A percentile compares a stretch with the other conserved stretches of the same genome.
phyloP scores from a whole-genome alignment of 2,113 vertebrate species.

The Chroicocephalus ridibundus region DNA sequence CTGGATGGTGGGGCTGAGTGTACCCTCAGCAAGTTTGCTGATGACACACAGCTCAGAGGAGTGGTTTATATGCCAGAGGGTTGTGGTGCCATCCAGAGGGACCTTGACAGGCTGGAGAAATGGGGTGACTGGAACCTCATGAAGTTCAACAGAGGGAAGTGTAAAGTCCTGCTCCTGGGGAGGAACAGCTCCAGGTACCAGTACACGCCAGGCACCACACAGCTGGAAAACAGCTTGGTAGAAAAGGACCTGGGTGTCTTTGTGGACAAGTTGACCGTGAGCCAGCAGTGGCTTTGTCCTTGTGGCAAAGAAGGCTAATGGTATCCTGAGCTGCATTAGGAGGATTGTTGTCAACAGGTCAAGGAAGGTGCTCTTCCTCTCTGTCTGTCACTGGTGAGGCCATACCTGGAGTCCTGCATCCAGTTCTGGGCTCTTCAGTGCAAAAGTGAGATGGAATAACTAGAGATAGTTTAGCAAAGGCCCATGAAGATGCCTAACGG shows the following conservation, averaged over 20 bases:
- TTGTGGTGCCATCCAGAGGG: neutral
- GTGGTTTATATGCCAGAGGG: neutral
- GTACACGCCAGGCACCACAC: neutral
- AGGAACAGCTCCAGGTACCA: neutral
- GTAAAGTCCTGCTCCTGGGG: neutral
- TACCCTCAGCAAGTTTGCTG: neutral
- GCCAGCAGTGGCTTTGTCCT: neutral
- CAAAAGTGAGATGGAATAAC: neutral
- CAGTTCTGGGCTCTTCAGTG: neutral
- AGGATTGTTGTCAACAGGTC: neutral
- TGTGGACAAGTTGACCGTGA: neutral
- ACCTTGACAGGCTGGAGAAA: neutral
- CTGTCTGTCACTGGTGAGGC: neutral
- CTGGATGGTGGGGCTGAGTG: neutral
- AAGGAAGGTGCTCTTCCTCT: neutral
- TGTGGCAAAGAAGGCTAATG: neutral
- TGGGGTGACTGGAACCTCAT: neutral
- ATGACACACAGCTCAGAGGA: neutral
- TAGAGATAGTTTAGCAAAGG: neutral
- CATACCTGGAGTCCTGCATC: neutral
- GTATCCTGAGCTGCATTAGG: neutral
- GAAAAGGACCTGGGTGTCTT: neutral
- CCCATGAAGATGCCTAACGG: neutral
- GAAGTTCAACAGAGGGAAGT: neutral
- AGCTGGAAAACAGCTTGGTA: neutral